Conservation (phyloP, 1,140 invertebrate genomes). For the Ceratosolen solmsi region DNA sequence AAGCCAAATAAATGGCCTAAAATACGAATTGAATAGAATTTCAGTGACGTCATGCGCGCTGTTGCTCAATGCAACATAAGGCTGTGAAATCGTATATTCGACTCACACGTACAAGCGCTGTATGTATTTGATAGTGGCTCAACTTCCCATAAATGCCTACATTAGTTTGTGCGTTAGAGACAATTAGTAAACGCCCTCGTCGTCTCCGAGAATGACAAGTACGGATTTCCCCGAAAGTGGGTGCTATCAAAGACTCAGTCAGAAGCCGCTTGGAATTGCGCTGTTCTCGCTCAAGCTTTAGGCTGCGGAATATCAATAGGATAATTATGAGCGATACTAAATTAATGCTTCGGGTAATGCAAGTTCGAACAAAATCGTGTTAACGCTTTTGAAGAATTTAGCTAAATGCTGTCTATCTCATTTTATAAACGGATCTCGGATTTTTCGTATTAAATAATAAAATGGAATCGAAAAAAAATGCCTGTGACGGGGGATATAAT, state of each 20-base stretch:
- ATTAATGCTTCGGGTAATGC: too few relatives aligned
- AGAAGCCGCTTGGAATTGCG: not conserved
- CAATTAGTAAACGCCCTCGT: not conserved
- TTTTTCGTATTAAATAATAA: too few relatives aligned
- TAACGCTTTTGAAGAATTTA: too few relatives aligned
- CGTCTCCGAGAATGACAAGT: not conserved
- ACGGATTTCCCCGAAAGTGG: not conserved
- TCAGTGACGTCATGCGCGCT: not conserved
- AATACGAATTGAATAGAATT: not conserved
- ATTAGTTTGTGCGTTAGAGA: not conserved
- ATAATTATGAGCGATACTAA: not conserved
- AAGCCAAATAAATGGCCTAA: too few relatives aligned
- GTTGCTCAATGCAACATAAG: not conserved
- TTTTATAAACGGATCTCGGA: too few relatives aligned
- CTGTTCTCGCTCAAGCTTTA: not conserved
- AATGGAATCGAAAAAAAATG: too few relatives aligned
- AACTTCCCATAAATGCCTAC: not conserved
- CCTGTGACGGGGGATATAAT: too few relatives aligned
- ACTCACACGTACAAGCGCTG: not conserved
- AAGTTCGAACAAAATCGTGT: too few relatives aligned
- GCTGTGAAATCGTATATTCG: not conserved
- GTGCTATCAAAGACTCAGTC: not conserved
- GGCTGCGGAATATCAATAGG: not conserved
- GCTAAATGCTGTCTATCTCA: too few relatives aligned
- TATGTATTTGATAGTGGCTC: not conserved